A percentile compares a stretch with the other conserved stretches of the same genome.
phyloP scores from a whole-genome alignment of 2,888 invertebrate species.

The Parapristionchus giblindavisi region DNA sequence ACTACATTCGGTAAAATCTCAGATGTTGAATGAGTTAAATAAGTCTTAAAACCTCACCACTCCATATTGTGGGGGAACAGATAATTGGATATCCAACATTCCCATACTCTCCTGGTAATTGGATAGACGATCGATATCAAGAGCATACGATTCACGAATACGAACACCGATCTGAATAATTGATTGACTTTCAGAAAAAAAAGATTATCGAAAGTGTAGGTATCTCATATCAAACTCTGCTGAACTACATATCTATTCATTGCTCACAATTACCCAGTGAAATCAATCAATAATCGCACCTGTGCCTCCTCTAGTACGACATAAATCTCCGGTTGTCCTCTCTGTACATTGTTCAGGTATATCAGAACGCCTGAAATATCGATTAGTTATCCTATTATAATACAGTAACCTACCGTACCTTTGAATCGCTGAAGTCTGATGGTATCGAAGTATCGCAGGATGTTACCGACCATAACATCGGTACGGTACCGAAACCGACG shows the following conservation, averaged over 20 bases:
- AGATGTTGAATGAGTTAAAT: not conserved
- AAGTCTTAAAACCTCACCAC: slow-evolving; percentile 54
- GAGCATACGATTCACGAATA: slow-evolving; percentile 61
- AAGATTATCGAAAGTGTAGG: slow-evolving; percentile 10
- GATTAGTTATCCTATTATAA: not conserved
- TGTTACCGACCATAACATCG: slow-evolving; percentile 67
- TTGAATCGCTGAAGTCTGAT: slow-evolving; percentile 67
- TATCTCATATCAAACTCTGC: no score
- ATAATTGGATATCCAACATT: slow-evolving; percentile 64
- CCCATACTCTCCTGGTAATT: slow-evolving; percentile 68
- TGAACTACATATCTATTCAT: not conserved
- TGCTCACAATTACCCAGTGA: not conserved
- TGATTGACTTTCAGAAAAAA: not conserved
- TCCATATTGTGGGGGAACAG: slow-evolving; percentile 68
- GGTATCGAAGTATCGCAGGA: slow-evolving; percentile 68
- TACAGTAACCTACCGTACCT: slow-evolving; percentile 43
- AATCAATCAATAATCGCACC: not conserved
- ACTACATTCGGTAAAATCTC: no score
- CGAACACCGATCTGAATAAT: slow-evolving; percentile 57
- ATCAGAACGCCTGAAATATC: slow-evolving; percentile 62
- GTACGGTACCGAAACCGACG: slow-evolving; percentile 60
- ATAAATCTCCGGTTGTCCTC: slow-evolving; percentile 69
- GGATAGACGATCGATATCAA: slow-evolving; percentile 67
- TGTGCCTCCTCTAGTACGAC: slow-evolving; percentile 67
- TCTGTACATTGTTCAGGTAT: slow-evolving; percentile 68